Conservation (phyloP, 1,140 invertebrate species). For the Lepidurus packardi region DNA sequence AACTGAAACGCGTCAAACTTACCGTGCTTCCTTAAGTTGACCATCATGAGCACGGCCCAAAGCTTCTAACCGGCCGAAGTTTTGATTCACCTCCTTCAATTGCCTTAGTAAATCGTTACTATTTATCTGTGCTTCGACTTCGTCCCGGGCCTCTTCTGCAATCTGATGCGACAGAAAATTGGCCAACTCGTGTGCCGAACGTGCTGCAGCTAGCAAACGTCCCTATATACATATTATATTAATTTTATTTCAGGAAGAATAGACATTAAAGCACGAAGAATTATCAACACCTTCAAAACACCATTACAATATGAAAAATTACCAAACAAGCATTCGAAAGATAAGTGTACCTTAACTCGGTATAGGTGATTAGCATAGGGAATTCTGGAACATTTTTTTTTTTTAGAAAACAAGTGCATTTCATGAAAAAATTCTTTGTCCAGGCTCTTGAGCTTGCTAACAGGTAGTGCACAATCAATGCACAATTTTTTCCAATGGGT, state of each 20-base stretch:
- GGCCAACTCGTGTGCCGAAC: slow-evolving; percentile 29
- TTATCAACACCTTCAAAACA: too few relatives aligned
- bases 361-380: too few relatives aligned
- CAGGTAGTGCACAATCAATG: too few relatives aligned
- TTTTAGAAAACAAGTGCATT: too few relatives aligned
- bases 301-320: too few relatives aligned
- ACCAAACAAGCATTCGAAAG: too few relatives aligned
- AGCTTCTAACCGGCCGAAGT: background rate
- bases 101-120: background rate
- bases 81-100: background rate
- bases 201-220: slow-evolving; percentile 27
- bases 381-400: too few relatives aligned
- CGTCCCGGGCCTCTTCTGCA: background rate
- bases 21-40: background rate
- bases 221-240: background rate
- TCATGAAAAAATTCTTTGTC: too few relatives aligned
- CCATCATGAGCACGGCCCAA: background rate
- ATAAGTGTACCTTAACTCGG: too few relatives aligned
- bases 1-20: background rate
- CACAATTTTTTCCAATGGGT: too few relatives aligned
- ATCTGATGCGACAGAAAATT: slow-evolving; percentile 26
- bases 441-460: too few relatives aligned
- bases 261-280: background rate
- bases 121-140: slow-evolving; percentile 7
- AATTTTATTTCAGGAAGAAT: background rate